Base-by-base conservation (phyloP, 2,797 vertebrate genomes). In the Scarus forsteni region DNA sequence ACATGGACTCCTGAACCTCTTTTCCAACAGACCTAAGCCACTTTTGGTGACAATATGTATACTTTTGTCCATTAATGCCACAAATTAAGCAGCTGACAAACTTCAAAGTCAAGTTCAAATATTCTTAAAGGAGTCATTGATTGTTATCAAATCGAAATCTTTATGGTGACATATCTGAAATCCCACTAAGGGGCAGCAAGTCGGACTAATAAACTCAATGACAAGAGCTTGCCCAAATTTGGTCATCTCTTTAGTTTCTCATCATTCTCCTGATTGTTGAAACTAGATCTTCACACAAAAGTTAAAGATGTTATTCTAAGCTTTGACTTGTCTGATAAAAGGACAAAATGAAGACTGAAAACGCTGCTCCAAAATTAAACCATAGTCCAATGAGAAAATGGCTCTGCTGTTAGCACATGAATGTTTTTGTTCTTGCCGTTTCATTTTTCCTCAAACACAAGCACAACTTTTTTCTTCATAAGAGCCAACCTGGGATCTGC, bases 311-410 rank as follows among this genome's bases (percentile, higher is more conserved):
- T 59, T 55, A 19, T 46, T 73, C 65, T 60, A 53, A 52, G 42
- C 27, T 65, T 60, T 73, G 80, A 38, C 53, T 63, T 61, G 46
- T 71, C 71, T n/a, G 79, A 85, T 79, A 83, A 86, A 54, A 70
- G 12, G 74, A 77, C 64, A 64, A 4, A 68, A 54, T 57, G 11
- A 70, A 59, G 18, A 13, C 45, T 48, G 38, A 39, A 50, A 73
- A 53, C 3, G 12, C 42, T 81, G 66, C 43, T 84, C 60, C 66
- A 73, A 75, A 38, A 81, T 70, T 19, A 60, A 39, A 55, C 6
- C 46, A 73, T 52, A 53, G 66, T 59, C 66, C 67, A 73, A 0
- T 52, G 35, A 65, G 42, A 18, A 35, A 38, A 38, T 63, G 62
- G 51, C 62, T 75, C 43, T 27, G 42, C 49, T 60, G 64, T 53